Percentiles rank a stretch among this genome's conserved stretches.
These are phyloP conservation scores for Melieria picta DNA, from an alignment of 2,888 invertebrate genomes.

Conservation along the genomic window DNA sequence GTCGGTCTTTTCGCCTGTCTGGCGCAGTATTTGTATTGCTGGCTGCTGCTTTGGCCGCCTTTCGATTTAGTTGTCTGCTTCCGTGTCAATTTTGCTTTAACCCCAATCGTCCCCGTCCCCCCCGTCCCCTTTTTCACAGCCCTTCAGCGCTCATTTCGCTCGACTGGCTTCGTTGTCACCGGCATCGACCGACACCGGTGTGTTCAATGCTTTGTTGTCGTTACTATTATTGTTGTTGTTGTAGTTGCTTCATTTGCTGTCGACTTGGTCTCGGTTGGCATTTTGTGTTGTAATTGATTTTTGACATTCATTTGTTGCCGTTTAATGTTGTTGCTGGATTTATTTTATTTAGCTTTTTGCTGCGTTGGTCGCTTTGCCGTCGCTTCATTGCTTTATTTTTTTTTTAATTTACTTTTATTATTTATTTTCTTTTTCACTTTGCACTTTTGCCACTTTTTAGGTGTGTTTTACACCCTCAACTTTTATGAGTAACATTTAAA, in stretches of 20 bases:
- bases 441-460: no score
- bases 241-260: conserved; percentile 9
- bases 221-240: not conserved
- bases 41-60: conserved; percentile 25
- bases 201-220: not conserved
- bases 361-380: not conserved
- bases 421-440: no score
- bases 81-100: conserved; percentile 3
- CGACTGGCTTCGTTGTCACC: conserved; percentile 6
- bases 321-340: conserved; percentile 3
- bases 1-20: no score
- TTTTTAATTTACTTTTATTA: no score
- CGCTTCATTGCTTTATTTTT: not conserved
- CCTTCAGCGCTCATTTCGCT: no score
- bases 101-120: conserved; percentile 1
- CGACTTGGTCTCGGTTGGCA: conserved; percentile 20
- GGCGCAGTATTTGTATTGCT: no score
- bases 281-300: conserved; percentile 39
- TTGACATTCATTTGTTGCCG: conserved; percentile 31
- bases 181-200: not conserved
- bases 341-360: not conserved
- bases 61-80: conserved; percentile 21
- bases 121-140: not conserved
- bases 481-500: conserved; percentile 21
- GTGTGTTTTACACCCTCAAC: not conserved